These are phyloP conservation scores for Oriolus oriolus DNA, from an alignment of 2,113 vertebrate species.

Conservation along the genomic window DNA sequence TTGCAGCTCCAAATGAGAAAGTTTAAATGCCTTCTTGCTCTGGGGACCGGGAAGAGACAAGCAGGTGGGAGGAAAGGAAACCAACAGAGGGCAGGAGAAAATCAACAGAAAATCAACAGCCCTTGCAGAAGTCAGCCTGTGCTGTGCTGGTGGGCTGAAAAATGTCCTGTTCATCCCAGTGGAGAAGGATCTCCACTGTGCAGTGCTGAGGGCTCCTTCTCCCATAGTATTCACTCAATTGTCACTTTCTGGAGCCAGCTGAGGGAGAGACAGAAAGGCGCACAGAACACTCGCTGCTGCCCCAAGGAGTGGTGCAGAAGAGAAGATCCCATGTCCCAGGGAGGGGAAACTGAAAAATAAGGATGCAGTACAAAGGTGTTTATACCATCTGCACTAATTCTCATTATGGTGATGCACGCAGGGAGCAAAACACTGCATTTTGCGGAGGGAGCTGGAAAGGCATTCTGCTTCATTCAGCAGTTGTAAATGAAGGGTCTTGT, in stretches of 20 bases:
- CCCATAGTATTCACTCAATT: rapidly evolving
- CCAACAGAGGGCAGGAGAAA: not conserved
- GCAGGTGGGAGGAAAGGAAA: not conserved
- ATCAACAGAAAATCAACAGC: not conserved
- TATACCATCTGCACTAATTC: not conserved
- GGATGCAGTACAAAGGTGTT: not conserved
- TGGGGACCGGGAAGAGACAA: rapidly evolving
- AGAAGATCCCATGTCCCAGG: not conserved
- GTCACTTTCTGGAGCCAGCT: not conserved
- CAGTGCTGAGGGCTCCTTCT: not conserved
- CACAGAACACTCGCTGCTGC: not conserved
- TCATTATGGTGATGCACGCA: not conserved
- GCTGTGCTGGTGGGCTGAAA: not conserved
- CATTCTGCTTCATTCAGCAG: not conserved
- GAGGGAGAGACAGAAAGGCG: not conserved
- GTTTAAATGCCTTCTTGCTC: not conserved
- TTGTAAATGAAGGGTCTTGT: not conserved
- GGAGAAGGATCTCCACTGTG: not conserved
- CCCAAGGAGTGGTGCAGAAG: not conserved
- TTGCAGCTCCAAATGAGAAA: not conserved
- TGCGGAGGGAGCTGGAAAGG: not conserved
- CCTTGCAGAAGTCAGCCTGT: not conserved
- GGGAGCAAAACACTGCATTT: not conserved
- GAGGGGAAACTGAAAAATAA: not conserved
- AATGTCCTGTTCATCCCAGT: not conserved